These are phyloP conservation scores for Acipenser ruthenus DNA, from an alignment of 2,797 vertebrate genomes.

Conservation along the genomic window DNA sequence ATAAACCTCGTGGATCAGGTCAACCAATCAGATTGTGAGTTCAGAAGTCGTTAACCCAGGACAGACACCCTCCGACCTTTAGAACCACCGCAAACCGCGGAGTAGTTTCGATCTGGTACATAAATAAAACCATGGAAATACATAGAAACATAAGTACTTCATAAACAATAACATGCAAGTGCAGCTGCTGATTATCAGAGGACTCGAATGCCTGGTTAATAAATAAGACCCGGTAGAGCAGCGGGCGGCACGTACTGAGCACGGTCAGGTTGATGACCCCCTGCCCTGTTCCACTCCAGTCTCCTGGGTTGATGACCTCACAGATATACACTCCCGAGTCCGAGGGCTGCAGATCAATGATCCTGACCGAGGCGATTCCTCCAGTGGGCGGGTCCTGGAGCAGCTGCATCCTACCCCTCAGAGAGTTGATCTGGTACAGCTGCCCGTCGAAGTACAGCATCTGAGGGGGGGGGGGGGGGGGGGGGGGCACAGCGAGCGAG, in stretches of 20 bases:
- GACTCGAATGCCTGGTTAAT: no score
- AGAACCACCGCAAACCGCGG: no score
- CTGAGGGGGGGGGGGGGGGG: constrained; percentile 27
- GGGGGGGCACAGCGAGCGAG: neutral
- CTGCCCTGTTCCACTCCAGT: constrained; percentile 49
- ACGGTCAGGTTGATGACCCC: constrained; percentile 54
- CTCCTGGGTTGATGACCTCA: constrained; percentile 53
- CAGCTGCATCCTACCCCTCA: constrained; percentile 41
- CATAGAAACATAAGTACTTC: neutral
- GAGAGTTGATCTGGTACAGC: constrained; percentile 45
- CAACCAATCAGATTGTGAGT: no score
- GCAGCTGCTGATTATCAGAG: neutral
- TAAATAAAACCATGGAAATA: neutral
- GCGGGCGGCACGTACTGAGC: constrained; percentile 39
- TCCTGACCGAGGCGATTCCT: constrained; percentile 48
- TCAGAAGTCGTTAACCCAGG: no score
- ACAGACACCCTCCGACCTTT: no score
- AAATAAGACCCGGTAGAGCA: neutral
- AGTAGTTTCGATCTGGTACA: neutral
- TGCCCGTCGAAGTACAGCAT: constrained; percentile 50
- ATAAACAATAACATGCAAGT: neutral
- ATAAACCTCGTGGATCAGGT: no score
- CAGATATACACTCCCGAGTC: constrained; percentile 58
- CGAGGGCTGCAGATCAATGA: constrained; percentile 34
- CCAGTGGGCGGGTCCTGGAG: constrained; percentile 43